A percentile compares a stretch with the other conserved stretches of the same genome.
These are phyloP conservation scores for Chaitophorus viminalis DNA, from an alignment of 2,888 invertebrate species.

Conservation along the genomic window DNA sequence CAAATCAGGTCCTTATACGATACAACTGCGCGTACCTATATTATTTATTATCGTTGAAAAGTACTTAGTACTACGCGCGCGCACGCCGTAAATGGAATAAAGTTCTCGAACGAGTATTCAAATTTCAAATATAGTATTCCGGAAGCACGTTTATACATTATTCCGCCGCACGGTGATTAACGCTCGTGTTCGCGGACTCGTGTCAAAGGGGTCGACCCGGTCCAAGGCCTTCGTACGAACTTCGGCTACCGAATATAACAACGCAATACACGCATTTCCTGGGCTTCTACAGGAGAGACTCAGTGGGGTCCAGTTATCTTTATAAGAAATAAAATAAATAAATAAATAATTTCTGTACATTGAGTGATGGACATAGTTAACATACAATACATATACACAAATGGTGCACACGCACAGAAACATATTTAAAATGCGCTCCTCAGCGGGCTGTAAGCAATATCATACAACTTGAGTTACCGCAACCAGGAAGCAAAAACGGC, in stretches of 20 bases:
- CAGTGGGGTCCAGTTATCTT: too few relatives aligned
- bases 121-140: constrained; percentile 8
- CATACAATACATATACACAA: too few relatives aligned
- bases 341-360: too few relatives aligned
- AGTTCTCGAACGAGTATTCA: constrained; percentile 41
- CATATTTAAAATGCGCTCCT: too few relatives aligned
- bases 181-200: constrained; percentile 35
- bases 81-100: constrained; percentile 42
- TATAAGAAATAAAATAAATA: too few relatives aligned
- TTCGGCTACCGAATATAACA: constrained; percentile 12
- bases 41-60: neutral
- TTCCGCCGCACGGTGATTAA: neutral
- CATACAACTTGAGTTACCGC: too few relatives aligned
- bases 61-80: neutral
- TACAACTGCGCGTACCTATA: neutral
- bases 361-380: too few relatives aligned
- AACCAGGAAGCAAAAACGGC: too few relatives aligned
- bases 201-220: constrained; percentile 40
- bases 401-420: too few relatives aligned
- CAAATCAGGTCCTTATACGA: constrained; percentile 43
- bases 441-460: too few relatives aligned
- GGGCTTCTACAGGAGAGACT: too few relatives aligned
- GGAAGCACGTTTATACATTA: constrained; percentile 29
- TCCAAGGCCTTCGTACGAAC: neutral
- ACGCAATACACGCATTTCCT: too few relatives aligned